A percentile compares a stretch with the other conserved stretches of the same genome.
Conservation (phyloP, 2,113 vertebrate species). For the Cheirogaleus medius region DNA sequence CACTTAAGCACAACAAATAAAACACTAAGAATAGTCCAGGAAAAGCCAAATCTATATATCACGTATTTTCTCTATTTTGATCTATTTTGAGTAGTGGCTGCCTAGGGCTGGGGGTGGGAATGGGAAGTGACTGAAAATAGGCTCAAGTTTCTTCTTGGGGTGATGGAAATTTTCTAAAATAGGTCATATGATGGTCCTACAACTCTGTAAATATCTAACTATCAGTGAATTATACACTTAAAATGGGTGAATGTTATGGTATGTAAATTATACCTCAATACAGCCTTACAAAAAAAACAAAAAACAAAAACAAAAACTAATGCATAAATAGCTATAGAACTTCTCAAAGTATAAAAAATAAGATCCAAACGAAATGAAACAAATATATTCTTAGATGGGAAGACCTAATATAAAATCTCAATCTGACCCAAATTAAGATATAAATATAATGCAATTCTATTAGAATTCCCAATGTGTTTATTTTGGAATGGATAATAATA, state of each 20-base stretch:
- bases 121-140: not conserved
- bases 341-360: not conserved
- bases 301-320: not conserved
- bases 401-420: not conserved
- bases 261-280: not conserved
- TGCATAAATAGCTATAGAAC: not conserved
- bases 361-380: not conserved
- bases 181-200: not conserved
- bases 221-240: not conserved
- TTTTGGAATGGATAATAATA: conserved; percentile 32
- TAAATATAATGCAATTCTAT: not conserved
- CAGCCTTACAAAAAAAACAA: not conserved
- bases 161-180: conserved; percentile 32
- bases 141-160: not conserved
- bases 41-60: not conserved
- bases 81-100: not conserved
- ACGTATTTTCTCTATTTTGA: not conserved
- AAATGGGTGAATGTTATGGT: not conserved
- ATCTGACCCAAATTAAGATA: not conserved
- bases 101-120: not conserved
- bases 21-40: not conserved
- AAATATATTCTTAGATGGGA: not conserved
- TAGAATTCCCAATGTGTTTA: not conserved
- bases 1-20: not conserved
- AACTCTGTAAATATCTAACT: not conserved